Conservation (phyloP, 2,113 vertebrate species). For the Grantiella picta region DNA sequence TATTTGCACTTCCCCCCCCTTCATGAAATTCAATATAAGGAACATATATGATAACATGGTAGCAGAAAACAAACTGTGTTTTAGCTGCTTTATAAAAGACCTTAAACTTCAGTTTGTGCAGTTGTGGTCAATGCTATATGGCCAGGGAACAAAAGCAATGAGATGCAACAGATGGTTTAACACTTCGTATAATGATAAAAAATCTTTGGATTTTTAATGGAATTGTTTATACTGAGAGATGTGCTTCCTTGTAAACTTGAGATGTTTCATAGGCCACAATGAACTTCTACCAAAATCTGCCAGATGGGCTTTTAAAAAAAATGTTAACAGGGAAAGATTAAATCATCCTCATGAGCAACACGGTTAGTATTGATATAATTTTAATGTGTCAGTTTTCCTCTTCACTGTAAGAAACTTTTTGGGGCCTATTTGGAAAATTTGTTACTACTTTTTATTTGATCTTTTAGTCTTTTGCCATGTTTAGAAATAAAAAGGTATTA, state of each 20-base stretch:
- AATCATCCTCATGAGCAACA: background rate
- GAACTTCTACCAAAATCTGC: background rate
- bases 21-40: background rate
- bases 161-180: background rate
- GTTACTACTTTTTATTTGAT: background rate
- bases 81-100: background rate
- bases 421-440: background rate
- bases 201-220: background rate
- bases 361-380: background rate
- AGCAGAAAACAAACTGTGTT: background rate
- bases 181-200: background rate
- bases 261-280: background rate
- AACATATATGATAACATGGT: fast-evolving
- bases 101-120: background rate
- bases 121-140: fast-evolving
- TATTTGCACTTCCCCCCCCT: background rate
- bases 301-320: background rate
- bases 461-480: background rate
- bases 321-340: background rate
- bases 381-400: background rate
- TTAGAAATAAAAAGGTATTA: background rate
- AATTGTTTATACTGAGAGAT: background rate
- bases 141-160: background rate
- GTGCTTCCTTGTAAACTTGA: background rate
- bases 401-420: background rate